Evolutionary conservation across 2,113 vertebrate genomes (phyloP), one percentile per base, ranked within the genome.

Genomic region (Misgurnus mizolepis): DNA sequence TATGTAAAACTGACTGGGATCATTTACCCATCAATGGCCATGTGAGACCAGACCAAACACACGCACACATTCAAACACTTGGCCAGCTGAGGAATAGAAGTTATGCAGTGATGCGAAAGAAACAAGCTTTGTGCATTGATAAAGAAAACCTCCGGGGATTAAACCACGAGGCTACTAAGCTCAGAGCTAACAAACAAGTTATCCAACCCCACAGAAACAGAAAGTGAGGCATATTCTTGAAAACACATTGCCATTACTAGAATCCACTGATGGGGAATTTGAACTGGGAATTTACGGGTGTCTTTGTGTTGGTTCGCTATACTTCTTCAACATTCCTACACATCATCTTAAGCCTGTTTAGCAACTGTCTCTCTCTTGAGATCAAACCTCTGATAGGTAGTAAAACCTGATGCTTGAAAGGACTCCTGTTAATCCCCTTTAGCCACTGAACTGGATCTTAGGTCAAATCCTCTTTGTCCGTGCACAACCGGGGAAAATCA

Each of bases 391-490:
- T 43, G 55, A 79, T 55, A 79, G 27, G 8, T 58, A 27, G 15
- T 61, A 70, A 40, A 8, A 71, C 18, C 58, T 62, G 41, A 45
- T 17, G 40, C 40, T 70, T 88, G 60, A 22, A 41, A 40, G 61
- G 47, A 27, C 62, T 76, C 75, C 10, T 62, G 68, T 43, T 89
- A 89, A 90, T 89, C 88, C 82, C 85, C 82, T 78, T 82, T 81
- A 90, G 85, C 85, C 39, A 15, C 86, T 88, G 14, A 85, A 53
- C 62, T 62, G 65, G 49, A 60, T 67, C 74, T 67, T 39, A 82
- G 68, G 84, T 83, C 84, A 88, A 89, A 92, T 69, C 83, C 50
- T 18, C 27, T 79, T 78, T 78, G 79, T 67, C 34, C 58, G 75
- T 61, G 61, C 74, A 62, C 70, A 66, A 75, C 34, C 49, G 9